Evolutionary conservation across 2,797 vertebrate genomes (phyloP), one percentile per base, ranked within the genome.

Genomic region (Betta splendens): DNA sequence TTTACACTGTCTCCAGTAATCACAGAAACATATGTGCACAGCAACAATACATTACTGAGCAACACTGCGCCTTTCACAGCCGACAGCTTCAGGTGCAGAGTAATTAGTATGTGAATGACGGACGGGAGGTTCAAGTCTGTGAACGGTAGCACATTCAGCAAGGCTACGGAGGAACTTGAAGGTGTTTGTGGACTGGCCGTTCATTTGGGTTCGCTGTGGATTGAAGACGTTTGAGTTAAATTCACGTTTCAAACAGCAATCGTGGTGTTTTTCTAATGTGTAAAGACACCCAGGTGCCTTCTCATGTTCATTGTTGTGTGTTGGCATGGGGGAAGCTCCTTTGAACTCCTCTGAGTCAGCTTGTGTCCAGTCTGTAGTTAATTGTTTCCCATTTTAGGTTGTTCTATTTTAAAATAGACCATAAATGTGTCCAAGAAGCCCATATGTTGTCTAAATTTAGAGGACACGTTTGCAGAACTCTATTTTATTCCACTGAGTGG

Each of bases 331-430:
- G 20, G 21, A 53, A 16, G 0, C 6, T 40, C 26, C 10, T 51
- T 32, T 15, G 22, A 33, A 28, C 15, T 17, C 21, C 23, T 46
- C 7, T 51, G n/a, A 35, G 23, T 35, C 32, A 44, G 37, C 16
- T 15, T 60, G 20, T 53, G 36, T 52, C 35, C 39, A 50, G 6
- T 48, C 17, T 28, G n/a, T 12, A 28, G 22, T 15, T 38, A 17
- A 22, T 25, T 56, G 28, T 28, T 26, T 25, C 20, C 33, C 28
- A 39, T 11, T 43, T 32, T 10, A 52, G 21, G 13, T 21, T 32
- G 12, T 25, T 50, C 33, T 36, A n/a, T 16, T 36, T 16, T 8
- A 36, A 36, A 16, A 29, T 29, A 13, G 13, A 35, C 1, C 13
- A 13, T 21, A 51, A 33, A 40, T 13, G 16, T 10, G 31, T 53